Evolutionary conservation across 2,113 vertebrate species (phyloP).

Genomic region (Corythornis vintsioides): DNA sequence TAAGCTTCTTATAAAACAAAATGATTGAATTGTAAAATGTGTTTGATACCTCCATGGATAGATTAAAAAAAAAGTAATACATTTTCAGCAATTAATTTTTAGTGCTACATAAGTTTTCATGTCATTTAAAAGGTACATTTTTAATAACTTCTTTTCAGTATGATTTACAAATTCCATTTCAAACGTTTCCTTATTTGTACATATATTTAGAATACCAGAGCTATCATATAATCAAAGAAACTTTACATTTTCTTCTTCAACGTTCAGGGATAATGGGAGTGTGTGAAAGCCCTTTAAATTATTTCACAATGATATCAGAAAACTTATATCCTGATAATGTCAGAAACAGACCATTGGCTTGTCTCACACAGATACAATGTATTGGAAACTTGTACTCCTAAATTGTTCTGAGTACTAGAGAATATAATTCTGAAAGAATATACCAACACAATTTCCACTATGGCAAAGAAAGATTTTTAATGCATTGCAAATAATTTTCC

Average conservation of each 20-base stretch:
- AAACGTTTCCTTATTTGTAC: not conserved
- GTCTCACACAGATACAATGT: not conserved
- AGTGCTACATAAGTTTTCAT: slow-evolving; percentile 12
- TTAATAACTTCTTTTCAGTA: not conserved
- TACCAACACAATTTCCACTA: slow-evolving; percentile 10
- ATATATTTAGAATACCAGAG: not conserved
- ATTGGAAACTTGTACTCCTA: not conserved
- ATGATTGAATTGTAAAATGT: slow-evolving; percentile 46
- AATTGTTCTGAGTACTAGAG: not conserved
- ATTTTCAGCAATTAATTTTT: slow-evolving; percentile 41
- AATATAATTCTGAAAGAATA: not conserved
- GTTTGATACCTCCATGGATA: slow-evolving; percentile 26
- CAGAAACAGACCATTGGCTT: not conserved
- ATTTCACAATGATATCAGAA: not conserved
- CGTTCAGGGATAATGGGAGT: not conserved
- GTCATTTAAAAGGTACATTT: slow-evolving; percentile 4
- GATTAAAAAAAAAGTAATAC: slow-evolving; percentile 43
- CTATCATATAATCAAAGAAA: not conserved
- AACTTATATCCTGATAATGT: not conserved
- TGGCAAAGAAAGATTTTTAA: not conserved
- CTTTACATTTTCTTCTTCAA: not conserved
- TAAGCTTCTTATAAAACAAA: slow-evolving; percentile 59
- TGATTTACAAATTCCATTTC: slow-evolving; percentile 7
- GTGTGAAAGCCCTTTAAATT: not conserved
- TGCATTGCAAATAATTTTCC: not conserved